Evolutionary conservation across 2,113 vertebrate genomes (phyloP), one percentile per base, ranked within the genome.

Genomic region (Calidris pugnax): DNA sequence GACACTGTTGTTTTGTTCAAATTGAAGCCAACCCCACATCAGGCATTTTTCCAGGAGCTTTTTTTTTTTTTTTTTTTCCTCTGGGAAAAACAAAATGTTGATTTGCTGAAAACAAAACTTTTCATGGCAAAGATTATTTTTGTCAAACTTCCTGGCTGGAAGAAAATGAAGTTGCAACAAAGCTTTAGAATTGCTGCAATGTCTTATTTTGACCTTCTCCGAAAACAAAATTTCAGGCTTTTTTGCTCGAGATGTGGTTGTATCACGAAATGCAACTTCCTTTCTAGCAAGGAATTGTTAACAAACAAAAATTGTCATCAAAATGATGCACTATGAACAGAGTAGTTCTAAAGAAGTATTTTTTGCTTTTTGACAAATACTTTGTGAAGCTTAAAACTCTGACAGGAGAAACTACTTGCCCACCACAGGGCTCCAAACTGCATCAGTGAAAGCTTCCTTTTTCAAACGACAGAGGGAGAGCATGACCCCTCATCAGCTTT

Each of bases 1-100:
- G 96, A 91, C 94, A 92, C 94, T 97, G 84, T 95, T 94, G 95
- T 63, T 84, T 75, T 51, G 69, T 37, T 90, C 53, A 14, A 41
- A 75, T 64, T 15, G 14, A 86, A 72, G 80, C 48, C 88, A 84
- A 74, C 28, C 30, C 50, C 48, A 33, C 45, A 81, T 80, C 56
- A 85, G 73, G 66, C 75, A 17, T 89, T 90, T 68, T 90, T 90
- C 86, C 85, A 75, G 76, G n/a, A 90, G 51, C 3, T 11, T 35
- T 86, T 93, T 91, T 11, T 11, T 35, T 86, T 93, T 91, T 11
- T n/a, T 86, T 93, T 91, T 67, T 53, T 28, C 12, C 75, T 60
- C 69, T 5, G 80, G 60, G 80, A 39, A 75, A 85, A 77, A 37
- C 18, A 85, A 90, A 66, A 43, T 1, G 8, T 43, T 14, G 67